phyloP scores from a whole-genome alignment of 2,888 invertebrate species.

The Myopa testacea region DNA sequence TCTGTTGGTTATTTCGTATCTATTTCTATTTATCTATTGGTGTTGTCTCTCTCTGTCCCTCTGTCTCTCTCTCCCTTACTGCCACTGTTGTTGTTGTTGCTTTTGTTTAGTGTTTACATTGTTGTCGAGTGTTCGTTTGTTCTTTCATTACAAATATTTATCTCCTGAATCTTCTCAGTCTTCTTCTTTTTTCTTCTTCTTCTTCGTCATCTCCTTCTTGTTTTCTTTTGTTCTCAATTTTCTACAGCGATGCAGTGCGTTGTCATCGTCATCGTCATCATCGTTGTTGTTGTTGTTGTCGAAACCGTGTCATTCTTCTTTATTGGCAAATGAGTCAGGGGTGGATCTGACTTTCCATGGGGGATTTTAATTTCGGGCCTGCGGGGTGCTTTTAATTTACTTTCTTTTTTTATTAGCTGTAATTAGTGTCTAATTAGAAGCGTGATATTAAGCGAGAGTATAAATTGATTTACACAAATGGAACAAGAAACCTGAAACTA shows the following conservation, averaged over 20 bases:
- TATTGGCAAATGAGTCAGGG: background rate
- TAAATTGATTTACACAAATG: no score
- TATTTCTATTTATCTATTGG: slow-evolving; percentile 47
- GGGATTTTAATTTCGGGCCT: background rate
- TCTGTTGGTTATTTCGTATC: slow-evolving; percentile 62
- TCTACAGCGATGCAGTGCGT: background rate
- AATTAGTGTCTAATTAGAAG: no score
- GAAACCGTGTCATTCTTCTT: background rate
- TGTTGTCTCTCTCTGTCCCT: slow-evolving; percentile 3
- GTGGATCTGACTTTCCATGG: background rate
- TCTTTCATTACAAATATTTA: slow-evolving; percentile 3
- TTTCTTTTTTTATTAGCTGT: background rate
- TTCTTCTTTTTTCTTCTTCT: background rate
- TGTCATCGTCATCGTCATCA: background rate
- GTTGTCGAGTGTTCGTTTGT: background rate
- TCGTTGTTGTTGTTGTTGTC: background rate
- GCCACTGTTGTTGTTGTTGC: slow-evolving; percentile 31
- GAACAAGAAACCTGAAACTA: no score
- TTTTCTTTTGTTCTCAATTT: background rate
- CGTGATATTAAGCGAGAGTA: no score
- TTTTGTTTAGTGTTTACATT: slow-evolving; percentile 7
- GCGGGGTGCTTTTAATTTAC: slow-evolving; percentile 18
- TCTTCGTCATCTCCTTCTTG: background rate
- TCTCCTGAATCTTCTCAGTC: background rate
- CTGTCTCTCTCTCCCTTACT: slow-evolving; percentile 10